A percentile compares a stretch with the other conserved stretches of the same genome.
Conservation (phyloP, 2,113 vertebrate species). For the Etheostoma spectabile region DNA sequence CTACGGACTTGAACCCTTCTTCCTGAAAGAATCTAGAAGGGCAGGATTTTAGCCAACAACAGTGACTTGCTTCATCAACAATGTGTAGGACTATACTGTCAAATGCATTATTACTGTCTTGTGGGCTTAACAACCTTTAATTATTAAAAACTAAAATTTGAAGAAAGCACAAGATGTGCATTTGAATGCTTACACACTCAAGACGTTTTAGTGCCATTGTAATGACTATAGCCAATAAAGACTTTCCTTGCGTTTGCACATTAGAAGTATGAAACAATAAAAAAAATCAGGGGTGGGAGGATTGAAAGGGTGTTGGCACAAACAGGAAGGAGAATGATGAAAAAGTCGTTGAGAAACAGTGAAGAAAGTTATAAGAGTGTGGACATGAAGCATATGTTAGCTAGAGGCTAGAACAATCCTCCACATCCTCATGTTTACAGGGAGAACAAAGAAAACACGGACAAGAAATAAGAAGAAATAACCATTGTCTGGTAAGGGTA, state of each 20-base stretch:
- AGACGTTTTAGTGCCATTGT: constrained; percentile 50
- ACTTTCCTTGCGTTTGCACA: constrained; percentile 38
- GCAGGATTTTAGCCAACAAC: no score
- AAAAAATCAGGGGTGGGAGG: constrained; percentile 35
- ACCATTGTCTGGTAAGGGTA: constrained; percentile 34
- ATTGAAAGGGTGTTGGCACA: constrained; percentile 39
- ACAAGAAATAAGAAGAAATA: constrained; percentile 1
- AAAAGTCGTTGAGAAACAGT: constrained; percentile 5
- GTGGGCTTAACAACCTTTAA: neutral
- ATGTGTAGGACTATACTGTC: no score
- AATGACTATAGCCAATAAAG: constrained; percentile 58
- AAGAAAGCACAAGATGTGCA: constrained; percentile 15
- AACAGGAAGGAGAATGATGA: constrained; percentile 38
- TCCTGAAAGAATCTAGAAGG: no score
- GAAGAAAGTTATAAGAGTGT: constrained; percentile 44
- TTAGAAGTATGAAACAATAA: constrained; percentile 46
- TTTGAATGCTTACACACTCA: constrained; percentile 37
- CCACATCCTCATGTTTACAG: constrained; percentile 21
- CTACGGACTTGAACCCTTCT: no score
- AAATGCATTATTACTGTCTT: no score
- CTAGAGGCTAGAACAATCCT: constrained; percentile 6
- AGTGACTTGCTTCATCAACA: no score
- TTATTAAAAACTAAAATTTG: neutral
- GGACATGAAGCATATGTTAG: constrained; percentile 31
- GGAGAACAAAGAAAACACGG: neutral